Evolutionary conservation across 1,140 invertebrate species (phyloP), one percentile per base, ranked within the genome.

Genomic region (Drosophila kurseongensis): DNA sequence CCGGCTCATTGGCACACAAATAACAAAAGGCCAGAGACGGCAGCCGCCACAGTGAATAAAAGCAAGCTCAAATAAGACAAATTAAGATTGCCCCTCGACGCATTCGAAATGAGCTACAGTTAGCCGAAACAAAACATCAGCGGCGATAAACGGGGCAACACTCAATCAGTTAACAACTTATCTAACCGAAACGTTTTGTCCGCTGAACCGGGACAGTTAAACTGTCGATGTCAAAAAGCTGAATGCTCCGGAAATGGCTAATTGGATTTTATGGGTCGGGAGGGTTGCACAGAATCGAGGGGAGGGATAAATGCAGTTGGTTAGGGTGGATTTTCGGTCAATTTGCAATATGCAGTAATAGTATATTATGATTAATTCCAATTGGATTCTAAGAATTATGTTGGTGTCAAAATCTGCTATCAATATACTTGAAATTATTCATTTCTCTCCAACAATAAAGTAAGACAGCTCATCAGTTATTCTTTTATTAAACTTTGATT

Each of bases 61-160:
- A 14, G 36, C 41, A 74, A 50, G 27, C 36, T 63, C 55, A 78
- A 40, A 60, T 48, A 48, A 78, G 65, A 86, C 82, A 82, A 78
- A 79, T 86, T 86, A 78, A 78, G 82, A 75, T 72, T 76, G 74
- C 62, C 74, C 67, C 77, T 69, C 65, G 77, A 81, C 69, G 82
- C 82, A 78, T 86, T 78, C 57, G 29, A 67, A 86, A 86, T 86
- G 82, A 86, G 82, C 82, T 71, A 78, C 82, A 86, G 80, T 80
- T 83, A 79, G 76, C 56, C 32, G 36, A 29, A 45, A 59, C 40
- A 62, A 65, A 75, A 42, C 52, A 71, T 57, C 56, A 47, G 50
- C 41, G 50, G 14, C 40, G 35, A 47, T 40, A 68, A 68, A 32
- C 66, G 29, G 65, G 12, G n/a, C 41, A 69, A 35, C 35, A 55